Percentiles rank a stretch among this genome's conserved stretches.
phyloP scores from a whole-genome alignment of 2,113 vertebrate genomes.

The Malurus elegans region DNA sequence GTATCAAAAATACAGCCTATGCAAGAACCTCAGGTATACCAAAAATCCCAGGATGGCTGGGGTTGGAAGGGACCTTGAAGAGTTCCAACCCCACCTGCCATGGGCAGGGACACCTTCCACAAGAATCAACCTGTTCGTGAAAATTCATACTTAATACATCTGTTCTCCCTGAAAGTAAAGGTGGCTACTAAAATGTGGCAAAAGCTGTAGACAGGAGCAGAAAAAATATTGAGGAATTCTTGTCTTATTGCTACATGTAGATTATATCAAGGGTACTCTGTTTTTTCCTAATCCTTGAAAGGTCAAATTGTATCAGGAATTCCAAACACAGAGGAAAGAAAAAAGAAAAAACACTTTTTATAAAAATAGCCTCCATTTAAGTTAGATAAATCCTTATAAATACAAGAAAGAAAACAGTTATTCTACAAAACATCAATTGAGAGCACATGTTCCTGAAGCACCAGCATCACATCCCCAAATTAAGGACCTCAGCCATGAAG shows the following conservation, averaged over 20 bases:
- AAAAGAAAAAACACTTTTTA: neutral
- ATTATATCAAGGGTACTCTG: constrained; percentile 41
- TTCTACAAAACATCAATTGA: constrained; percentile 43
- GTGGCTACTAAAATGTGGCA: constrained; percentile 20
- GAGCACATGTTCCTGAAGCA: constrained; percentile 57
- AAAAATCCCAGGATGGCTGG: neutral
- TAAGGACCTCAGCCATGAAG: neutral
- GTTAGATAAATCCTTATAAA: constrained; percentile 70
- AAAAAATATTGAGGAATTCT: constrained; percentile 18
- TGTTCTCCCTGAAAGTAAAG: constrained; percentile 59
- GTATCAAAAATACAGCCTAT: constrained; percentile 74
- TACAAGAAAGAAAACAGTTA: constrained; percentile 47
- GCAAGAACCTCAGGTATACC: constrained; percentile 58
- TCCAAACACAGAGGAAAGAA: neutral
- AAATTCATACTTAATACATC: constrained; percentile 67
- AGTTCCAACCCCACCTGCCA: neutral
- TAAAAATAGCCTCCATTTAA: neutral
- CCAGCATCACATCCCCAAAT: constrained; percentile 43
- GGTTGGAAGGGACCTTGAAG: neutral
- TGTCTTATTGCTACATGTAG: constrained; percentile 68
- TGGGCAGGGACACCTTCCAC: neutral
- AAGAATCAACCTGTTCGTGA: constrained; percentile 7
- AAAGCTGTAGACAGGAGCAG: constrained; percentile 23
- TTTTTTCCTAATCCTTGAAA: constrained; percentile 17
- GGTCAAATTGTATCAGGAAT: constrained; percentile 24